Evolutionary conservation across 2,888 invertebrate genomes (phyloP).

Genomic region (Conchocele bisecta): DNA sequence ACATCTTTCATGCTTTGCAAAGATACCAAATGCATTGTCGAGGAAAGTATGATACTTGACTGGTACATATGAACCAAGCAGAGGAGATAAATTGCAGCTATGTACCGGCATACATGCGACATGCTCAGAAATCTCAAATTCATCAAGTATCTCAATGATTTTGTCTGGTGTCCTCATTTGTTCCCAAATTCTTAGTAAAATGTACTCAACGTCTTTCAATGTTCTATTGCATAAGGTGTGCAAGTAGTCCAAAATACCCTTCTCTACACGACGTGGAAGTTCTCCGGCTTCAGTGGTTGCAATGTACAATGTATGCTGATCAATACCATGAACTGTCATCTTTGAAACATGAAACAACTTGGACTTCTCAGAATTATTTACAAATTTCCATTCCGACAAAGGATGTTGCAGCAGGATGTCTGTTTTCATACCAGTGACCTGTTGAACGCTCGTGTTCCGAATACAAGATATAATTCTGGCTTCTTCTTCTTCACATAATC

Average conservation of each 20-base stretch:
- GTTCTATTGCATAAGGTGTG: too few relatives aligned
- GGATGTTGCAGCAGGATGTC: not conserved
- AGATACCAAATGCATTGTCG: slow-evolving; percentile 44
- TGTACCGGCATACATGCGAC: too few relatives aligned
- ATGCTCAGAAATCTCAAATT: not conserved
- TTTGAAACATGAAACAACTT: not conserved
- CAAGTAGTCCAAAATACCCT: too few relatives aligned
- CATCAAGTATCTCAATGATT: slow-evolving; percentile 9
- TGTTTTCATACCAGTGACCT: not conserved
- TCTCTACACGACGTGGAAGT: too few relatives aligned
- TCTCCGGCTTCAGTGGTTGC: too few relatives aligned
- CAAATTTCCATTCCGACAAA: too few relatives aligned
- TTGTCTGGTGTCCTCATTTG: not conserved
- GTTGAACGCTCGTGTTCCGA: not conserved
- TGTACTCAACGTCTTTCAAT: too few relatives aligned
- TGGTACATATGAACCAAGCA: slow-evolving; percentile 46
- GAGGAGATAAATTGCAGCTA: too few relatives aligned
- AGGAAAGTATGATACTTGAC: slow-evolving; percentile 45
- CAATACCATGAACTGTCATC: too few relatives aligned
- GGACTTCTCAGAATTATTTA: not conserved
- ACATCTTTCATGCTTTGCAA: slow-evolving; percentile 37
- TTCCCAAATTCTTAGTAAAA: too few relatives aligned
- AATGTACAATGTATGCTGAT: too few relatives aligned
- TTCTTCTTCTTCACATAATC: not conserved
- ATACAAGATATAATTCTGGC: not conserved